Evolutionary conservation across 2,113 vertebrate species (phyloP), one percentile per base, ranked within the genome.

Genomic region (Sorex araneus): DNA sequence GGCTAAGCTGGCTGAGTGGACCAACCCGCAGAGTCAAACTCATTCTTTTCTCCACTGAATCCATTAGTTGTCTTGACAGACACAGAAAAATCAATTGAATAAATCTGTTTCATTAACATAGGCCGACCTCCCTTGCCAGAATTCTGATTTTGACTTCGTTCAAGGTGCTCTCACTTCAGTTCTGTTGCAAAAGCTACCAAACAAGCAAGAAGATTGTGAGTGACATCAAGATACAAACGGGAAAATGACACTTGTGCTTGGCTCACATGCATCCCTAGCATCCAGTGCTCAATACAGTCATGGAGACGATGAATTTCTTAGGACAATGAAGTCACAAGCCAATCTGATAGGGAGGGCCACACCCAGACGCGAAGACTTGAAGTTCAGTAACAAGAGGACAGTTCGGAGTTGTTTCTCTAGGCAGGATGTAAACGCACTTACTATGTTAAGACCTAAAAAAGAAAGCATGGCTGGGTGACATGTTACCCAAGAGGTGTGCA

Each of bases 141-240:
- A 86, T 94, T 95, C 73, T 50, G n/a, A 63, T 23, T 80, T 81
- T 63, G 82, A 69, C 21, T 4, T 18, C 43, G 40, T 83, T 79
- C 89, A 47, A 67, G 19, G 45, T 32, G 32, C 50, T 80, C 88
- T 81, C 23, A 15, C 45, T 89, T 94, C 0, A 1, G n/a, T 77
- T 47, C 94, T 69, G 34, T 70, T 69, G 36, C 36, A 63, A 84
- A 80, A 70, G 18, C 54, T 16, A 36, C 69, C 69, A 43, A 77
- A 70, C 43, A 54, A 45, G 2, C 36, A 19, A 8, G n/a, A 67
- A 94, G 40, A 0, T 60, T 54, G 27, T 2, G 43, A 67, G 32
- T 25, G 76, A 50, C 47, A 32, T 64, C 19, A 47, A 30, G 7
- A 11, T 23, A 12, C 3, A n/a, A 50, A 83, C 1, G 23, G 15